Conservation (phyloP, 2,113 vertebrate species). For the Limanda limanda region DNA sequence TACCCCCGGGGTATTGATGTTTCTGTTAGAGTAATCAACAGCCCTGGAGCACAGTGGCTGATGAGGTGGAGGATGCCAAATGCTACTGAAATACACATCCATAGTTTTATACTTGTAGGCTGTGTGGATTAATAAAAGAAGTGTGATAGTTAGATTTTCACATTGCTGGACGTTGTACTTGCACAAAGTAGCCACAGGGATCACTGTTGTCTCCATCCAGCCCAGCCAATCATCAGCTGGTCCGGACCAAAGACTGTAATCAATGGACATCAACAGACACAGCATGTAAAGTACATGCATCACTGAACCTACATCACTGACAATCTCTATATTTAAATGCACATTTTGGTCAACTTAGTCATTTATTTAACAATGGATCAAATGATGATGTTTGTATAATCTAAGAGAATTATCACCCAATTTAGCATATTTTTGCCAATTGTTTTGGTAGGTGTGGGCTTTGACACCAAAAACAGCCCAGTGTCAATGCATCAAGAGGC, state of each 20-base stretch:
- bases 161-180: not conserved
- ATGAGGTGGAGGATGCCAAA: slow-evolving; percentile 15
- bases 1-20: slow-evolving; percentile 14
- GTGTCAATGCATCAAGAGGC: no score
- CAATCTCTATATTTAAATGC: no score
- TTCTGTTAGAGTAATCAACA: slow-evolving; percentile 35
- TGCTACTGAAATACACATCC: not conserved
- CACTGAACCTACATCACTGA: no score
- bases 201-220: not conserved
- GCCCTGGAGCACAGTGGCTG: not conserved
- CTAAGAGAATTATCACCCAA: no score
- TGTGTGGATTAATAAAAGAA: not conserved
- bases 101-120: not conserved
- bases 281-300: no score
- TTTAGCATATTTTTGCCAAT: no score
- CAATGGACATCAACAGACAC: not conserved
- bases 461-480: no score
- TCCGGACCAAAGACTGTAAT: not conserved
- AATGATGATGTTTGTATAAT: not conserved
- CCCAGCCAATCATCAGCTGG: not conserved
- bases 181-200: no score
- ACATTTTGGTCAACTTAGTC: not conserved
- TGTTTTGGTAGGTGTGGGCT: no score
- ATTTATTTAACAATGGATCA: not conserved
- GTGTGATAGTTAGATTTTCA: not conserved